A percentile compares a stretch with the other conserved stretches of the same genome.
phyloP scores from a whole-genome alignment of 1,140 invertebrate species.

The Carcinoscorpius rotundicauda region DNA sequence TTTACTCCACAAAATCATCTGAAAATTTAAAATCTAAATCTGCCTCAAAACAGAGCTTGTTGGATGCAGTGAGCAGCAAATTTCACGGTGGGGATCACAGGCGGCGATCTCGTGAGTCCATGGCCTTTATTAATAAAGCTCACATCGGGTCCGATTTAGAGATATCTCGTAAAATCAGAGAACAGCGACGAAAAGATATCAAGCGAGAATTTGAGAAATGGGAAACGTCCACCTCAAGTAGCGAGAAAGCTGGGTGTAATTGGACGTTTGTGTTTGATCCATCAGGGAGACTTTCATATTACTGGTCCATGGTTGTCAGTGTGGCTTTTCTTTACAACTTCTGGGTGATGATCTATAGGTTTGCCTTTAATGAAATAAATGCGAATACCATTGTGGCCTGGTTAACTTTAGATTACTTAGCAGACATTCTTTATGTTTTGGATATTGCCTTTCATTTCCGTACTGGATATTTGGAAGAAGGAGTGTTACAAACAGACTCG shows the following conservation, averaged over 20 bases:
- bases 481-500: constrained; percentile 89
- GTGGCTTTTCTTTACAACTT: constrained; percentile 98
- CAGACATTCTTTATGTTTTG: constrained; percentile 88
- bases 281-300: constrained; percentile 80
- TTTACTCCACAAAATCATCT: constrained; percentile 18
- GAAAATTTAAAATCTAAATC: constrained; percentile 32
- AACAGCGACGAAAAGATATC: constrained; percentile 44
- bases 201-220: constrained; percentile 47
- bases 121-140: constrained; percentile 37
- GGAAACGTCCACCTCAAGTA: constrained; percentile 28
- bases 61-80: constrained; percentile 52
- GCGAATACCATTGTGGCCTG: constrained; percentile 71
- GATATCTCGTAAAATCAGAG: constrained; percentile 21
- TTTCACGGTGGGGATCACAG: constrained; percentile 36
- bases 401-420: constrained; percentile 94
- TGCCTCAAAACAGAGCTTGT: constrained; percentile 43
- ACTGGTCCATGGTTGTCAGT: constrained; percentile 94
- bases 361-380: constrained; percentile 78
- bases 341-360: constrained; percentile 97
- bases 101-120: constrained; percentile 26
- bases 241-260: constrained; percentile 40
- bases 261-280: constrained; percentile 60
- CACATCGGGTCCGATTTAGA: constrained; percentile 38
- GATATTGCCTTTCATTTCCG: constrained; percentile 96
- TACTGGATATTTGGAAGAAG: constrained; percentile 91